These are phyloP conservation scores for Scomberomorus guttatus DNA, from an alignment of 2,797 vertebrate genomes.

Conservation along the genomic window DNA sequence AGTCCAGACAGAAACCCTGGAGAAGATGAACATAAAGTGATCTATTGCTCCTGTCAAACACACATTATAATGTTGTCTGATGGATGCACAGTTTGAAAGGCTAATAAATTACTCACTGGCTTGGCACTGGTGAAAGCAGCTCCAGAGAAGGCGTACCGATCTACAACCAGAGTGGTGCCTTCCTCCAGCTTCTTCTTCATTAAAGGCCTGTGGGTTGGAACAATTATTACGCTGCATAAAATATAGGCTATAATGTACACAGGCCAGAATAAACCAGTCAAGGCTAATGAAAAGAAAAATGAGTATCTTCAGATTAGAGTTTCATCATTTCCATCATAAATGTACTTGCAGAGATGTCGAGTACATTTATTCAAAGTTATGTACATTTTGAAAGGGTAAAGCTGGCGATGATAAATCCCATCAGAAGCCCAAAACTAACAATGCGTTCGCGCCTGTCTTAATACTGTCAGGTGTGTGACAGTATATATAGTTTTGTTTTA, in stretches of 20 bases:
- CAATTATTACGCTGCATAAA: not conserved
- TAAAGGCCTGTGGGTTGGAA: constrained; percentile 83
- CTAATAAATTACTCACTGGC: constrained; percentile 84
- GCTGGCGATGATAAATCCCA: too few species aligned
- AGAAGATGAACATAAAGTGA: not conserved
- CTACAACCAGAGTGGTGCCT: constrained; percentile 92
- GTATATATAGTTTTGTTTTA: too few species aligned
- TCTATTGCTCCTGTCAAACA: not conserved
- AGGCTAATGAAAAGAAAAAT: not conserved
- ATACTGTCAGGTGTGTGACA: too few species aligned
- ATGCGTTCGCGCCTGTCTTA: not conserved
- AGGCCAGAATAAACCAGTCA: not conserved
- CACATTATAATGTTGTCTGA: not conserved
- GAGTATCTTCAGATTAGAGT: not conserved
- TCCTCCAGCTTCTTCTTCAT: constrained; percentile 92
- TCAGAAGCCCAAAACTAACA: not conserved
- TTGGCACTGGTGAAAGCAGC: constrained; percentile 96
- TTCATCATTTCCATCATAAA: not conserved
- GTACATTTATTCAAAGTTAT: not conserved
- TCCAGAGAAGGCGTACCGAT: constrained; percentile 97
- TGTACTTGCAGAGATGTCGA: not conserved
- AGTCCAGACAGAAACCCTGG: constrained; percentile 92
- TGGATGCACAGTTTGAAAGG: not conserved
- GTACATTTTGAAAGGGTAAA: not conserved
- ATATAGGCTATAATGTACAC: not conserved